Evolutionary conservation across 2,797 vertebrate genomes (phyloP).

Genomic region (Protosalanx chinensis): DNA sequence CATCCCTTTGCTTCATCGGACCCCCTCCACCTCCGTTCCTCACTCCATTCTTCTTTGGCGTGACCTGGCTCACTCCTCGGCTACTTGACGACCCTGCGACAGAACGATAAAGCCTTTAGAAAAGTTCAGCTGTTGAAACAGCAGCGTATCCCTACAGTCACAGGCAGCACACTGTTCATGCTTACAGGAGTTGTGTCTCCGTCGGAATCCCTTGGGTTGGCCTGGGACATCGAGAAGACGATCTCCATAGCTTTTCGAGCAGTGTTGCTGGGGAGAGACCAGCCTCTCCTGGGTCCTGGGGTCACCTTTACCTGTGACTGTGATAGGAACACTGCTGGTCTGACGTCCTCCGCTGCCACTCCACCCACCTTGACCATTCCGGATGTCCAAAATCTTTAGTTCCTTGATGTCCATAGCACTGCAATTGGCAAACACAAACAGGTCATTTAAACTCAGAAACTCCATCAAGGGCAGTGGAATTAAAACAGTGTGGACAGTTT

Average conservation of each 20-base stretch:
- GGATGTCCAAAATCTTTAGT: conserved; percentile 93
- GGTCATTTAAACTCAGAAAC: background rate
- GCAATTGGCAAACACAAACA: conserved; percentile 6
- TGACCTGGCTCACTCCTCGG: conserved; percentile 86
- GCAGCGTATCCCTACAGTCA: no score
- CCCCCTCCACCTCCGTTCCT: conserved; percentile 85
- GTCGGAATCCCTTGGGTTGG: conserved; percentile 87
- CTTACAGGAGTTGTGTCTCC: conserved; percentile 96
- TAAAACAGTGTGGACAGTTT: no score
- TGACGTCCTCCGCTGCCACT: conserved; percentile 49
- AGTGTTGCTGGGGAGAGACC: conserved; percentile 78
- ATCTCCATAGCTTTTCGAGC: conserved; percentile 91
- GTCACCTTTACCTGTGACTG: conserved; percentile 80
- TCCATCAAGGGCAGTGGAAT: background rate
- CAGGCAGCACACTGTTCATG: conserved; percentile 19
- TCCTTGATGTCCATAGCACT: conserved; percentile 97
- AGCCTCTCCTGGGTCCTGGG: conserved; percentile 65
- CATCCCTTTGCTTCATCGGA: conserved; percentile 90
- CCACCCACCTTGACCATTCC: conserved; percentile 28
- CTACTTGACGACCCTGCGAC: conserved; percentile 91
- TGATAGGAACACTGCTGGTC: conserved; percentile 76
- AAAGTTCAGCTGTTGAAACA: background rate
- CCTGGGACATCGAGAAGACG: conserved; percentile 79
- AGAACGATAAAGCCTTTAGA: conserved; percentile 10
- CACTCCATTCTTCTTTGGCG: conserved; percentile 91